Evolutionary conservation across 2,888 invertebrate species (phyloP).

Genomic region (Carterocephalus palaemon): DNA sequence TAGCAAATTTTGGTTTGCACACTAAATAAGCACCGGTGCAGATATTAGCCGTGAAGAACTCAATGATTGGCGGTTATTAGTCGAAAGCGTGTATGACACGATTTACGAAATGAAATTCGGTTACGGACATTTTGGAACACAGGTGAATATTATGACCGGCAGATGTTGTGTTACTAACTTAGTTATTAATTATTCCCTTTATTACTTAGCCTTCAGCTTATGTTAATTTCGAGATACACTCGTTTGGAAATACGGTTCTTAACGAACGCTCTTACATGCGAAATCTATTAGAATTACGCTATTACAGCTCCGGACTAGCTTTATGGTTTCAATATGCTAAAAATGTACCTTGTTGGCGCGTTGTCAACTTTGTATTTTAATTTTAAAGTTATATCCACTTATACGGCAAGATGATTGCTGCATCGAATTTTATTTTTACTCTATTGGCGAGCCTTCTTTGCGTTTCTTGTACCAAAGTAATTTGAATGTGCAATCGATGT

Average conservation of each 20-base stretch:
- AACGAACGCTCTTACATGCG: not conserved
- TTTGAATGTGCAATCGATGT: slow-evolving; percentile 18
- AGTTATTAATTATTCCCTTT: slow-evolving; percentile 14
- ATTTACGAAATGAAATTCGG: slow-evolving; percentile 29
- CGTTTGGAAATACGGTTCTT: slow-evolving; percentile 1
- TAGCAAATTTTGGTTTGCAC: slow-evolving; percentile 55
- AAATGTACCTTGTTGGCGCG: slow-evolving; percentile 15
- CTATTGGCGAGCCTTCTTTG: slow-evolving; percentile 11
- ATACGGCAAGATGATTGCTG: slow-evolving; percentile 15
- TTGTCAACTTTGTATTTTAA: slow-evolving; percentile 24
- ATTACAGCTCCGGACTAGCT: slow-evolving; percentile 1
- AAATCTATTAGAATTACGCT: slow-evolving; percentile 8
- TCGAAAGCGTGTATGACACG: slow-evolving; percentile 50
- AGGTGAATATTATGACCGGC: slow-evolving; percentile 21
- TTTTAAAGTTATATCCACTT: slow-evolving; percentile 21
- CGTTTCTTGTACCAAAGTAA: slow-evolving; percentile 16
- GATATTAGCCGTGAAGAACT: slow-evolving; percentile 46
- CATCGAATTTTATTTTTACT: slow-evolving; percentile 22
- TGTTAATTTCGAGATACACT: slow-evolving; percentile 8
- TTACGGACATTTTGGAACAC: slow-evolving; percentile 21
- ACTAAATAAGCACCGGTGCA: slow-evolving; percentile 55
- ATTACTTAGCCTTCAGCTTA: slow-evolving; percentile 3
- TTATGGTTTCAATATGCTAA: slow-evolving; percentile 18
- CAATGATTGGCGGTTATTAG: slow-evolving; percentile 45
- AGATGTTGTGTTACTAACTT: slow-evolving; percentile 17